phyloP scores from a whole-genome alignment of 2,113 vertebrate species.

The Saccopteryx leptura region DNA sequence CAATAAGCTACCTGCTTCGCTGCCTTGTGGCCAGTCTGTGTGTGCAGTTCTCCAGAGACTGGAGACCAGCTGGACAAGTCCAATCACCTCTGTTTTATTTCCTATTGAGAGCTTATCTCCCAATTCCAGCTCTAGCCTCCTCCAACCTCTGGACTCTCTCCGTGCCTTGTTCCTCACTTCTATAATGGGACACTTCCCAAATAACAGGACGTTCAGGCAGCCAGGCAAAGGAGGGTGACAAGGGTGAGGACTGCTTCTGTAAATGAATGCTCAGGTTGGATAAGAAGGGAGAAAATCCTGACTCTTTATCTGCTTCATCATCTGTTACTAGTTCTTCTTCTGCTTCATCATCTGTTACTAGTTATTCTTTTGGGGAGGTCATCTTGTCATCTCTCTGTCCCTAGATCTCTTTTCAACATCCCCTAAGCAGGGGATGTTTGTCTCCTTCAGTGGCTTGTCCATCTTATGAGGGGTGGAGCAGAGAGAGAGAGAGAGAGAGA shows the following conservation, averaged over 20 bases:
- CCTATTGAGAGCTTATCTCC: background rate
- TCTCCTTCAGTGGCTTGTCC: background rate
- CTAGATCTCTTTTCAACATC: background rate
- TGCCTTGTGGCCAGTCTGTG: background rate
- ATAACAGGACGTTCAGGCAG: background rate
- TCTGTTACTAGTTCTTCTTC: background rate
- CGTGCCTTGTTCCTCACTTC: background rate
- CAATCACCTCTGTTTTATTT: background rate
- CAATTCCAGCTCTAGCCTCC: background rate
- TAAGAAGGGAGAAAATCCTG: background rate
- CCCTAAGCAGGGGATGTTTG: background rate
- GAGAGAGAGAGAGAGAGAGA: too few relatives aligned
- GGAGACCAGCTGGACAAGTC: background rate
- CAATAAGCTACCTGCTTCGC: fast-evolving
- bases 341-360: background rate
- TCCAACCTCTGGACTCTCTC: background rate
- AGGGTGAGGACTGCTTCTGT: background rate
- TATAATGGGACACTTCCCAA: background rate
- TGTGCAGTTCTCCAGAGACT: background rate
- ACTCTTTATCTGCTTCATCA: background rate
- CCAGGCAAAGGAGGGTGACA: background rate
- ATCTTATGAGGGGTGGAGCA: background rate
- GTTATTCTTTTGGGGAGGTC: background rate
- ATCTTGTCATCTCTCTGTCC: background rate
- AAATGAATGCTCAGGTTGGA: background rate